phyloP scores from a whole-genome alignment of 2,888 invertebrate species.

The Drosophila nigricruria region DNA sequence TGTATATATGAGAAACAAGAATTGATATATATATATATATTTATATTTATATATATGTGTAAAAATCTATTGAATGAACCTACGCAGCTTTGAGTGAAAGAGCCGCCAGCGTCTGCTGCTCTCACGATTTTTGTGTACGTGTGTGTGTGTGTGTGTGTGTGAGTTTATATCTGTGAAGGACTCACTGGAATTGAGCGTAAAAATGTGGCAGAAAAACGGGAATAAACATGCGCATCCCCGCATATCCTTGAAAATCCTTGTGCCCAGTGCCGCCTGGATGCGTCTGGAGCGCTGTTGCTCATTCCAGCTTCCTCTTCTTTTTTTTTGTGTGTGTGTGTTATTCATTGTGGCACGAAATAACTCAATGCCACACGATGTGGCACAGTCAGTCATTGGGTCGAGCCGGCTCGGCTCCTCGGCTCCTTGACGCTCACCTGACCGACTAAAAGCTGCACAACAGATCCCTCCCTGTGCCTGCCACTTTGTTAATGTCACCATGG shows the following conservation, averaged over 20 bases:
- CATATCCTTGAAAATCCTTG: slow-evolving; percentile 69
- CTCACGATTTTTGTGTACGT: not conserved
- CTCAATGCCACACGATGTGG: slow-evolving; percentile 63
- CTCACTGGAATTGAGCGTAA: slow-evolving; percentile 71
- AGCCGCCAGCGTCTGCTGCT: slow-evolving; percentile 39
- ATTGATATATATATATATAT: not conserved
- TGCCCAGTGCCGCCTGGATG: slow-evolving; percentile 54
- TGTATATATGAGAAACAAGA: not conserved
- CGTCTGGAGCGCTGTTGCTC: slow-evolving; percentile 48
- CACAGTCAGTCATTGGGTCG: slow-evolving; percentile 60
- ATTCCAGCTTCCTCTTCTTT: slow-evolving; percentile 59
- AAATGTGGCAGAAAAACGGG: slow-evolving; percentile 66
- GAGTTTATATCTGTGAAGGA: slow-evolving; percentile 10
- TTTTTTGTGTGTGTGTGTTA: slow-evolving; percentile 20
- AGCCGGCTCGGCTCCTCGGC: slow-evolving; percentile 34
- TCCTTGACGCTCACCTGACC: slow-evolving; percentile 59
- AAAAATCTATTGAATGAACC: slow-evolving; percentile 74
- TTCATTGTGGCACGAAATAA: slow-evolving; percentile 61
- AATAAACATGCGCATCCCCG: slow-evolving; percentile 79
- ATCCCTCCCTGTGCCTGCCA: slow-evolving; percentile 12
- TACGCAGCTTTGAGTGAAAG: slow-evolving; percentile 71
- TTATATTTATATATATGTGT: not conserved
- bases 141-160: slow-evolving; percentile 11
- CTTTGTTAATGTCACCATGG: slow-evolving; percentile 72
- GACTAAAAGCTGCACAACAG: slow-evolving; percentile 38